A percentile compares a stretch with the other conserved stretches of the same genome.
phyloP scores from a whole-genome alignment of 2,113 vertebrate genomes.

The Heterotis niloticus region DNA sequence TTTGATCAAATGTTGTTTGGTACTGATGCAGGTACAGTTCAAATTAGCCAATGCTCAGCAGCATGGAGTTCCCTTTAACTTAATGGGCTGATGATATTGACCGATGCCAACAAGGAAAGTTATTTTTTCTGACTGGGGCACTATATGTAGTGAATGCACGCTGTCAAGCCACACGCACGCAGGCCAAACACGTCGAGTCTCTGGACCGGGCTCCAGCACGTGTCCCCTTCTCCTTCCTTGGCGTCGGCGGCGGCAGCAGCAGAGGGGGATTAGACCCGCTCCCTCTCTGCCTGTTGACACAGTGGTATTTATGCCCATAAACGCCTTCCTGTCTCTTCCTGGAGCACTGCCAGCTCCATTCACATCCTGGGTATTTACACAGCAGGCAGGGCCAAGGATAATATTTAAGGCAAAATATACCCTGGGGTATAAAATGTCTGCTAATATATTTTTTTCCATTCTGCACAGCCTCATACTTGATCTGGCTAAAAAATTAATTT shows the following conservation, averaged over 20 bases:
- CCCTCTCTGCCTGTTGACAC: slow-evolving; percentile 74
- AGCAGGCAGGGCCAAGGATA: slow-evolving; percentile 79
- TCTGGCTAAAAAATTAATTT: slow-evolving; percentile 51
- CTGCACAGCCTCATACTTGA: slow-evolving; percentile 56
- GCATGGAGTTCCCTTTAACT: too few species aligned
- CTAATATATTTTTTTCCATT: slow-evolving; percentile 74
- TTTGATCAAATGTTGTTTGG: too few species aligned
- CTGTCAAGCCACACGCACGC: too few species aligned
- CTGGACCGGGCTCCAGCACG: neutral
- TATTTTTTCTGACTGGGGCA: too few species aligned
- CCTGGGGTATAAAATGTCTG: slow-evolving; percentile 71
- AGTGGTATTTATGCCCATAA: slow-evolving; percentile 86
- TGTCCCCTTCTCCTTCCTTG: neutral
- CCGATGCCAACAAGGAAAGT: too few species aligned
- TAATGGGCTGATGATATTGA: too few species aligned
- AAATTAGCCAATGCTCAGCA: too few species aligned
- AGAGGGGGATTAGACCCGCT: slow-evolving; percentile 56
- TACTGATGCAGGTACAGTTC: too few species aligned
- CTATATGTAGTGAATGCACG: too few species aligned
- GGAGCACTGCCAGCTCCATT: slow-evolving; percentile 76
- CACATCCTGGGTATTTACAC: slow-evolving; percentile 84
- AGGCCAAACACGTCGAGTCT: too few species aligned
- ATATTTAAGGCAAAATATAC: slow-evolving; percentile 84
- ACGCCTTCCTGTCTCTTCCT: slow-evolving; percentile 75
- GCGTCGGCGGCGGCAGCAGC: neutral